Percentiles rank a stretch among this genome's conserved stretches.
Evolutionary conservation across 2,113 vertebrate species (phyloP).

Genomic region (Plecturocebus donacophilus): DNA sequence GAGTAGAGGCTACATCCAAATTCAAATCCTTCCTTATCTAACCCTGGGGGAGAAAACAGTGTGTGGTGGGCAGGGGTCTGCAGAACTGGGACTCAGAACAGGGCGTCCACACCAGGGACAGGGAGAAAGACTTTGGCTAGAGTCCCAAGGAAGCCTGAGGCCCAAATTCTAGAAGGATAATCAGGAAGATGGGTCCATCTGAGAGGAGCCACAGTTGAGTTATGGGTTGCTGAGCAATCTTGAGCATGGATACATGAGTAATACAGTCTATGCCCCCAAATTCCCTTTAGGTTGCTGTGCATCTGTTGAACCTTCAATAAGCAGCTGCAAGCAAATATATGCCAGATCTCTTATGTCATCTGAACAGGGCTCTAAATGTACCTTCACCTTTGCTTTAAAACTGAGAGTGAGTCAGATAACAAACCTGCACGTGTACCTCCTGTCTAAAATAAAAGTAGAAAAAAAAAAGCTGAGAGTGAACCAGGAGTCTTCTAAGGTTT

Average conservation of each 20-base stretch:
- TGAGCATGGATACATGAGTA: fast-evolving
- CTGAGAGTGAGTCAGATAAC: background rate
- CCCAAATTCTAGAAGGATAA: background rate
- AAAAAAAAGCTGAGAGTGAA: background rate
- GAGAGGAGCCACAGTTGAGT: background rate
- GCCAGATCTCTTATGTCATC: background rate
- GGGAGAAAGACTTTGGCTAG: background rate
- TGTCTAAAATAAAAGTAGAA: too few species aligned
- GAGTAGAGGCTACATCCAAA: background rate
- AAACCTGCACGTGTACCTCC: too few species aligned
- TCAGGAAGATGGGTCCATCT: background rate
- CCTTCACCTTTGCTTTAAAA: background rate
- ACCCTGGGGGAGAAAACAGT: background rate
- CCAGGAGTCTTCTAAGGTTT: background rate
- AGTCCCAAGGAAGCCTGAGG: background rate
- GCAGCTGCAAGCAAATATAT: background rate
- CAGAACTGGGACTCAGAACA: background rate
- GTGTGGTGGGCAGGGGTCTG: background rate
- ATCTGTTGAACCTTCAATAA: background rate
- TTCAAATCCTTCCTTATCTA: background rate
- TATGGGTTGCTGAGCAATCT: background rate
- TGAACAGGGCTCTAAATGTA: background rate
- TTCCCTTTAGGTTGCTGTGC: background rate
- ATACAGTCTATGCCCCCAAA: fast-evolving
- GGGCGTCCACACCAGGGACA: background rate